Evolutionary conservation across 1,140 invertebrate genomes (phyloP).

Genomic region (Sycophaga agraensis): DNA sequence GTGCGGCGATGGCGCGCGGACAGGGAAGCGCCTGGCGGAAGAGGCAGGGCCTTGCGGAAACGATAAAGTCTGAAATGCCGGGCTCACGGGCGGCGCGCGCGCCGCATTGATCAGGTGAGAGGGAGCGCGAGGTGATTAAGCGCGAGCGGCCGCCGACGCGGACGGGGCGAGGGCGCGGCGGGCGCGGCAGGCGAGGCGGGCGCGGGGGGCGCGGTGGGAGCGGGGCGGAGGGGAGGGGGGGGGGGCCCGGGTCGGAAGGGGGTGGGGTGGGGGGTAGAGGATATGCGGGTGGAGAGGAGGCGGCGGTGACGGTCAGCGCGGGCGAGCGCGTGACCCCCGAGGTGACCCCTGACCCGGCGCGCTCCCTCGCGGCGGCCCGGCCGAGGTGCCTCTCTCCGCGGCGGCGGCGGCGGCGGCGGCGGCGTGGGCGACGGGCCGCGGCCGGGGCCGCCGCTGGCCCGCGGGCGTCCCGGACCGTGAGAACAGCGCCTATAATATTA

Average conservation of each 20-base stretch:
- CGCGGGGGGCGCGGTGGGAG: not conserved
- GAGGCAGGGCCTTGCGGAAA: too few relatives aligned
- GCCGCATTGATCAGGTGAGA: constrained; percentile 11
- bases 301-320: constrained; percentile 56
- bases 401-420: constrained; percentile 13
- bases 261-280: not conserved
- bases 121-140: constrained; percentile 48
- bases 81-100: too few relatives aligned
- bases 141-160: constrained; percentile 32
- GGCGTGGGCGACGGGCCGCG: constrained; percentile 55
- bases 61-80: constrained; percentile 19
- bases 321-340: too few relatives aligned
- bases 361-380: not conserved
- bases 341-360: constrained; percentile 42
- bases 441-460: constrained; percentile 53
- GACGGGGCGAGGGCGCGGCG: not conserved
- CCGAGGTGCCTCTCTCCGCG: constrained; percentile 28
- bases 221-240: not conserved
- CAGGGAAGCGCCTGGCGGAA: not conserved
- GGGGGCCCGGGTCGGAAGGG: not conserved
- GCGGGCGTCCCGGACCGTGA: constrained; percentile 59
- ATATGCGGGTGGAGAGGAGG: constrained; percentile 16
- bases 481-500: constrained; percentile 61
- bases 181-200: not conserved
- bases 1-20: not conserved